A percentile compares a stretch with the other conserved stretches of the same genome.
phyloP scores from a whole-genome alignment of 2,888 invertebrate species.

The Syritta pipiens region DNA sequence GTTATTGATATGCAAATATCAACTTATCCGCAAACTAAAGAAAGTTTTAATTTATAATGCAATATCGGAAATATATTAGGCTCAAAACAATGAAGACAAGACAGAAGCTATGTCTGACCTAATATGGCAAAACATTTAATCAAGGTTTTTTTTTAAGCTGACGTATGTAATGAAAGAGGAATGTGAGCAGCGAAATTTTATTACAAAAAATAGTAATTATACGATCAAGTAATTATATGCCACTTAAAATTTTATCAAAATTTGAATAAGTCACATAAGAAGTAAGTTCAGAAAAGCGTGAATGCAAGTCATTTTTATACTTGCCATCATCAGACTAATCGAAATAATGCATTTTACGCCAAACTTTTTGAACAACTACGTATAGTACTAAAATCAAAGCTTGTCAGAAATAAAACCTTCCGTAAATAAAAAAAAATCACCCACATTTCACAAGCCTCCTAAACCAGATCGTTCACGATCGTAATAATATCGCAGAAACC shows the following conservation, averaged over 20 bases:
- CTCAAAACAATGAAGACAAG: not conserved
- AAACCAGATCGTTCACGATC: constrained; percentile 9
- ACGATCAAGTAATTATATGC: not conserved
- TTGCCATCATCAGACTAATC: too few species aligned
- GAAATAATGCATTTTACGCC: too few species aligned
- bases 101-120: too few species aligned
- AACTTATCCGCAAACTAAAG: constrained; percentile 4
- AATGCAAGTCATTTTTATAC: too few species aligned
- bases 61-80: not conserved
- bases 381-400: too few species aligned
- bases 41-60: constrained; percentile 1
- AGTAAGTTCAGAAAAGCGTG: not conserved
- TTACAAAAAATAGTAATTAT: not conserved
- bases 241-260: not conserved
- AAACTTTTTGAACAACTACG: too few species aligned
- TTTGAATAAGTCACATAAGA: not conserved
- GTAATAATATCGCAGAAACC: constrained; percentile 1
- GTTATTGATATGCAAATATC: not conserved
- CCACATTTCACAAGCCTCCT: not conserved
- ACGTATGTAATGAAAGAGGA: too few species aligned
- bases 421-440: too few species aligned
- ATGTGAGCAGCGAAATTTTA: too few species aligned
- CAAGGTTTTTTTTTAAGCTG: too few species aligned
- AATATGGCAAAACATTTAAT: too few species aligned
- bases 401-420: too few species aligned